phyloP scores from a whole-genome alignment of 1,140 invertebrate species.

The Drosophila arizonae region DNA sequence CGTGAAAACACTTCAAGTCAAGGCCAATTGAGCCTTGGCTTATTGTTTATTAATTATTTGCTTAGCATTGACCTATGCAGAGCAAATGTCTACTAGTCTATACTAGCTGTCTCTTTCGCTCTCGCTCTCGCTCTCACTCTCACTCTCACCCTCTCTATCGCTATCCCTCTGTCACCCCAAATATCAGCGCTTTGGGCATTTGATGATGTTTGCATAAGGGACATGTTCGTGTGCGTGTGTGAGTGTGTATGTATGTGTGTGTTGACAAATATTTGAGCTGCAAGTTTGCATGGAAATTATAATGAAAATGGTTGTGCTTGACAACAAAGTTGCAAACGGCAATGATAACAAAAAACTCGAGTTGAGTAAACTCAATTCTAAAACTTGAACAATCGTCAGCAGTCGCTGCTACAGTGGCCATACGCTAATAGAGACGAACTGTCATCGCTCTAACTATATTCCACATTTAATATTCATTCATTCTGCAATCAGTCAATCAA shows the following conservation, averaged over 20 bases:
- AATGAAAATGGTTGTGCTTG: conserved; percentile 17
- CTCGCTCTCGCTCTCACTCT: background rate
- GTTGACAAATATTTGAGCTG: conserved; percentile 44
- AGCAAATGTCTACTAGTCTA: background rate
- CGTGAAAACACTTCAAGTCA: conserved; percentile 57
- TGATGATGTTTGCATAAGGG: conserved; percentile 20
- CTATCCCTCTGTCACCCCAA: background rate
- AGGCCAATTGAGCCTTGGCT: conserved; percentile 51
- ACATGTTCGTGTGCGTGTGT: conserved; percentile 5
- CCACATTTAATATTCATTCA: no score
- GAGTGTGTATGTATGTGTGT: conserved; percentile 5
- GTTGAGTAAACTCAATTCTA: conserved; percentile 18
- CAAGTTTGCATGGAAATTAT: conserved; percentile 35
- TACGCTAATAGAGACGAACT: background rate
- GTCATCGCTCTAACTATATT: no score
- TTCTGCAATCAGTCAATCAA: no score
- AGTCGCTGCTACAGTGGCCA: background rate
- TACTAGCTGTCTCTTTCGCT: conserved; percentile 2
- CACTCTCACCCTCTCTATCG: background rate
- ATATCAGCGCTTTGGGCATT: background rate
- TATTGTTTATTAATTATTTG: conserved; percentile 76
- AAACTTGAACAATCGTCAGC: conserved; percentile 12
- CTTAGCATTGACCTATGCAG: conserved; percentile 44
- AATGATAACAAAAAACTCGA: conserved; percentile 27
- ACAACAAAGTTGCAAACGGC: conserved; percentile 30